Evolutionary conservation across 2,113 vertebrate species (phyloP).

Genomic region (Xiphorhynchus elegans): DNA sequence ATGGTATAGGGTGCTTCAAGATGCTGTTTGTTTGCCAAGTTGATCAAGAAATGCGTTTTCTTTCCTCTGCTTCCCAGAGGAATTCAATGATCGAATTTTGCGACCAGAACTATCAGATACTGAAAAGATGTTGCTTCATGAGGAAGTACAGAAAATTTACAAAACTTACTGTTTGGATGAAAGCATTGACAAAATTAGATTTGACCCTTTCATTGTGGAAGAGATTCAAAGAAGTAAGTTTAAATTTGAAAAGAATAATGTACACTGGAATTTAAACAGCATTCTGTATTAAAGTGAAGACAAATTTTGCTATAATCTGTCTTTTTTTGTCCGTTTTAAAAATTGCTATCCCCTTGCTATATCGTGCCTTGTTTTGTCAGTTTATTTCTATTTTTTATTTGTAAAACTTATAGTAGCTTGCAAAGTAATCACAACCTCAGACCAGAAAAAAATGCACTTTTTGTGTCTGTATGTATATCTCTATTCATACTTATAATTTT

Average conservation of each 20-base stretch:
- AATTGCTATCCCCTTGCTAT: background rate
- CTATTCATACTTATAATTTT: background rate
- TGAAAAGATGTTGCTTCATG: slow-evolving; percentile 87
- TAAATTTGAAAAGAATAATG: background rate
- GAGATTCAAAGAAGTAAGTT: slow-evolving; percentile 90
- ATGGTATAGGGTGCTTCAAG: background rate
- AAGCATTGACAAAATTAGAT: slow-evolving; percentile 94
- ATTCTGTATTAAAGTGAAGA: background rate
- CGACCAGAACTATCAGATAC: slow-evolving; percentile 86
- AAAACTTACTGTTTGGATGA: slow-evolving; percentile 93
- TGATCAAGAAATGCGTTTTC: background rate
- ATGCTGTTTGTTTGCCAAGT: background rate
- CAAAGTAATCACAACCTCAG: background rate
- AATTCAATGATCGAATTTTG: slow-evolving; percentile 95
- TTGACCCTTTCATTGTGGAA: slow-evolving; percentile 90
- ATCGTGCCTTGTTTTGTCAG: background rate
- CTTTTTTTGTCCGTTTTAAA: background rate
- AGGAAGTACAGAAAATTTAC: slow-evolving; percentile 91
- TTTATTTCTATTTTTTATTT: background rate
- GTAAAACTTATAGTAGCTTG: background rate
- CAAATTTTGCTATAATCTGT: background rate
- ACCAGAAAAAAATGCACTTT: background rate
- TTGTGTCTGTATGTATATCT: background rate
- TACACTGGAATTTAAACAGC: background rate
- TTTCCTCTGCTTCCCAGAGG: slow-evolving; percentile 80